Evolutionary conservation across 53 echinoderm and acorn worm species (phyloP), one percentile per base, ranked within the genome.

Genomic region (Holothuria scabra): DNA sequence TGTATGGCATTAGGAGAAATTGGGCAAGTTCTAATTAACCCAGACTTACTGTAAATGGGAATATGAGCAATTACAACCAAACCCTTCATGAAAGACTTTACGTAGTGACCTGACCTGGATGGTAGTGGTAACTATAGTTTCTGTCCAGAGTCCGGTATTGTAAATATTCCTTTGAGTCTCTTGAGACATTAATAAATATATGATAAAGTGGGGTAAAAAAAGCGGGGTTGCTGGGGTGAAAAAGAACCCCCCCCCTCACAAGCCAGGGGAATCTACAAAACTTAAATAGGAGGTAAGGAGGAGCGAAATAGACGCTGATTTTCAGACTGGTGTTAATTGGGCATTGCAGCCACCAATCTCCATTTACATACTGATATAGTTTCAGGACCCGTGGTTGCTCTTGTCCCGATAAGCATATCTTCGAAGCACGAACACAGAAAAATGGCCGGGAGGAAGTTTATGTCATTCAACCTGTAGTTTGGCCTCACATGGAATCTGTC

Each of bases 381-480:
- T 33, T 67, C 34, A 67, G 68, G 68, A 67, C 68, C 18, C 16
- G 68, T 67, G 68, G 68, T 67, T 5, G 18, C 34, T 67, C 66
- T 66, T 32, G 32, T 30, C 68, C n/a, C 34, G 33, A 48, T 38
- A 13, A 67, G 35, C 32, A 37, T 37, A 67, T 33, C 68, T 67
- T 8, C 33, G 18, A 67, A 67, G 32, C 70, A 25, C 44, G 38
- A 70, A 70, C 48, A 22, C 19, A 32, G 37, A 70, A 70, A 28
- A 70, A 70, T 70, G 70, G 70, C 70, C 2, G 6, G 12, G 70
- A 70, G 5, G 41, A 70, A 70, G 70, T 70, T 70, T 70, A 70
- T 24, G 44, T 23, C 70, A 70, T 70, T 70, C 70, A 70, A 70
- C 70, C 44, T 2, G 70, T 44, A 70, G 70, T 70, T 70, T 70